Base-by-base conservation (phyloP, 2,888 invertebrate species). In the Maniola hyperantus region DNA sequence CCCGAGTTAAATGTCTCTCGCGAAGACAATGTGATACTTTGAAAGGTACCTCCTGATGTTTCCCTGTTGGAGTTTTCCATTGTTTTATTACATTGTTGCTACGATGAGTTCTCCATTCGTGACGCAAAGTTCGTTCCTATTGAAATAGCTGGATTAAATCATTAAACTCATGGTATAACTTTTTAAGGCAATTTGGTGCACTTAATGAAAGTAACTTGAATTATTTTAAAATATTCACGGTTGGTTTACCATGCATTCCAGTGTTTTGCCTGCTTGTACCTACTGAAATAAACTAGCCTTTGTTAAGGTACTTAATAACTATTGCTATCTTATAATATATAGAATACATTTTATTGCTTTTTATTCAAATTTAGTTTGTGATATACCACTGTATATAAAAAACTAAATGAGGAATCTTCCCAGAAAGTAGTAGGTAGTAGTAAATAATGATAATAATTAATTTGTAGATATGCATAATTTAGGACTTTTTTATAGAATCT, bases 21-120 rank as follows among this genome's bases (percentile, higher is more conserved):
- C 72, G 68, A 72, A 79, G 77, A 83, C 82, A 83, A 79, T 84
- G 82, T 84, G 77, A 79, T 79, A 82, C 79, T 80, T 77, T 74
- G 74, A 75, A 77, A 81, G 78, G 80, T 78, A 78, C 73, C 71
- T 77, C 77, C 75, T 73, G 74, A 77, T 77, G 76, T 80, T 79
- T 79, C 71, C 66, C 72, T 68, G 75, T 68, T 71, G 69, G 70
- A 79, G 76, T 78, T 80, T 76, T 68, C 73, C 75, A 80, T 83
- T 82, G 81, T 84, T 83, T 82, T 78, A 81, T 78, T 79, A 60
- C 44, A 63, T 68, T 48, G 42, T 39, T 18, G 48, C 60, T 60
- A 50, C 48, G 36, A 48, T 48, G 59, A 60, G 13, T 50, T 60
- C 50, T 50, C 33, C 33, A 33, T 59, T 60, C 50, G 48, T 60